Evolutionary conservation across 2,797 vertebrate genomes (phyloP), one percentile per base, ranked within the genome.

Genomic region (Scyliorhinus canicula): DNA sequence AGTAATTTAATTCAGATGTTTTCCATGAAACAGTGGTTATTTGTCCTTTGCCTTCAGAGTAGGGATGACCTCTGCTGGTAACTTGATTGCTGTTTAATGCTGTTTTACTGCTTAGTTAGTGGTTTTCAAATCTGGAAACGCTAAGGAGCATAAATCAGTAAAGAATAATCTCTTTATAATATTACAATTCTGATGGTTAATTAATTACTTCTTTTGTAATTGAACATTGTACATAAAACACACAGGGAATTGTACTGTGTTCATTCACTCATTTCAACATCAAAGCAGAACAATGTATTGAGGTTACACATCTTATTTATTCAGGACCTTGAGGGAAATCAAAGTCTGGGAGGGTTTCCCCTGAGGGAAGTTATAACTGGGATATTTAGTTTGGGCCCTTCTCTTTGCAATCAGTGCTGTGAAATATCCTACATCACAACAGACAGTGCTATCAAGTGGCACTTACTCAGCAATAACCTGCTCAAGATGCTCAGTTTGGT

Each of bases 61-160:
- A 71, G 67, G n/a, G 93, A 50, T 94, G 93, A 94, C 93, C 93
- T 74, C 93, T 94, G 93, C 93, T 94, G 93, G 93, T 94, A 52
- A 94, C 67, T 94, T 94, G 93, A 52, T 74, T 74, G 50, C 67
- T 50, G 50, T 90, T 90, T 90, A 16, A 90, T 90, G 86, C 31
- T 21, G 19, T 16, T 35, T 74, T 55, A 47, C 21, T 93, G 40
- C 90, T 93, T 93, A 28, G 16, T 93, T 40, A 71, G 28, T 71
- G 21, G 44, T 35, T 71, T 93, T 47, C 44, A 93, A 74, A 74
- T 93, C 55, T 90, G 55, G 52, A 60, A 90, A 60, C n/a, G 86
- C 57, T n/a, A n/a, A 90, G 55, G 86, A 60, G 31, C 16, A 60
- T n/a, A 60, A 57, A 90, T 60, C 16, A 35, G 8, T 24, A 93